phyloP scores from a whole-genome alignment of 2,797 vertebrate genomes.

The Tarsius wallacei region DNA sequence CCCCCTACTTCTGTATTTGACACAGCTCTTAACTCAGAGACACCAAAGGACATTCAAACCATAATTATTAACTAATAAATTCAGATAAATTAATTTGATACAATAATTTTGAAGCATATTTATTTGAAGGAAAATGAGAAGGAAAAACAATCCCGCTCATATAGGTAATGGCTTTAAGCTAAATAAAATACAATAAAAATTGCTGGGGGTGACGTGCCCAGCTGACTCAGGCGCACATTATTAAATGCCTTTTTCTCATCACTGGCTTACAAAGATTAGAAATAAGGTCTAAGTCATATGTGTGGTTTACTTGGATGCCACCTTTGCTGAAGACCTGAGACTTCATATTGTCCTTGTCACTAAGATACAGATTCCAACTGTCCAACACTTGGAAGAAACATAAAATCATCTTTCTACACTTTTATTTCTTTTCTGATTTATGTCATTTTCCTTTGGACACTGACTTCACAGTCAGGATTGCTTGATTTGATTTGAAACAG shows the following conservation, averaged over 20 bases:
- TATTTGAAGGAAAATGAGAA: slow-evolving; percentile 22
- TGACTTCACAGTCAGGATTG: neutral
- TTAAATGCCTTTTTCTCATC: neutral
- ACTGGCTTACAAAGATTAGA: neutral
- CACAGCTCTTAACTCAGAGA: neutral
- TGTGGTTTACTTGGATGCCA: neutral
- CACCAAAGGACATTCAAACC: neutral
- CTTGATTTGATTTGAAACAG: slow-evolving; percentile 54
- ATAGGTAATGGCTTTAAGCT: neutral
- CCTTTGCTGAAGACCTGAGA: neutral
- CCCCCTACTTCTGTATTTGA: neutral
- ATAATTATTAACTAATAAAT: neutral
- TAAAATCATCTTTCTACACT: neutral
- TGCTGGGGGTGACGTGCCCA: neutral
- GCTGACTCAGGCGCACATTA: neutral
- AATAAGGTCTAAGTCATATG: neutral
- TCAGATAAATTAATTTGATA: neutral
- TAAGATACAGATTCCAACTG: neutral
- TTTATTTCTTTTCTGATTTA: slow-evolving; percentile 58
- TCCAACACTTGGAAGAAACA: neutral
- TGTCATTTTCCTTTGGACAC: slow-evolving; percentile 17
- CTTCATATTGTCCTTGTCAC: neutral
- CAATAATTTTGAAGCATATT: neutral
- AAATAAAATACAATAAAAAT: neutral
- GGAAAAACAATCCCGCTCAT: neutral